These are phyloP conservation scores for Ellobium chinense DNA, from an alignment of 2,888 invertebrate genomes.

Conservation along the genomic window DNA sequence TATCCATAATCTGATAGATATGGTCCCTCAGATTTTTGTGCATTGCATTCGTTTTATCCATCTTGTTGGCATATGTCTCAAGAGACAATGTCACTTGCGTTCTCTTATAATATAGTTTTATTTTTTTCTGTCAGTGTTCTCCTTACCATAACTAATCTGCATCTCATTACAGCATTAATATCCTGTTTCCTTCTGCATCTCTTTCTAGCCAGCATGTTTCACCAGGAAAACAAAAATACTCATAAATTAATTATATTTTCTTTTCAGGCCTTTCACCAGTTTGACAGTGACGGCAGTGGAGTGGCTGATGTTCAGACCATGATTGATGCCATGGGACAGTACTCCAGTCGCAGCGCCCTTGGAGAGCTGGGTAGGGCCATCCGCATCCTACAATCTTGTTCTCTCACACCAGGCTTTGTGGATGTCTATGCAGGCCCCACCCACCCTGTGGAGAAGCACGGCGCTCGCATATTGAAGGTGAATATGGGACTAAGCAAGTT, in stretches of 20 bases:
- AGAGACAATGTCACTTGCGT: too few relatives aligned
- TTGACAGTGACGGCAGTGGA: conserved; percentile 77
- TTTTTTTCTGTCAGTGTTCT: too few relatives aligned
- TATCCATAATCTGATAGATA: too few relatives aligned
- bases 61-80: too few relatives aligned
- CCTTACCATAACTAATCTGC: too few relatives aligned
- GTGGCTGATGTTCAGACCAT: conserved; percentile 74
- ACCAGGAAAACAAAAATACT: too few relatives aligned
- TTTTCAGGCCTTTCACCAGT: conserved; percentile 71
- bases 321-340: conserved; percentile 69
- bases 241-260: not conserved
- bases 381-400: conserved; percentile 75
- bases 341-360: conserved; percentile 64
- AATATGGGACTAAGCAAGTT: too few relatives aligned
- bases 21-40: too few relatives aligned
- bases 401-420: conserved; percentile 76
- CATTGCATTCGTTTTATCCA: too few relatives aligned
- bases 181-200: not conserved
- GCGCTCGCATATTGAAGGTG: conserved; percentile 74
- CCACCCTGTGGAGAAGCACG: conserved; percentile 72
- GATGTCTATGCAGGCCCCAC: conserved; percentile 76
- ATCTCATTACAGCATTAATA: too few relatives aligned
- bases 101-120: too few relatives aligned
- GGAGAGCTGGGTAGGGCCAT: conserved; percentile 75
- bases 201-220: not conserved